A percentile compares a stretch with the other conserved stretches of the same genome.
Conservation (phyloP, 2,797 vertebrate species). For the Gymnodraco acuticeps region DNA sequence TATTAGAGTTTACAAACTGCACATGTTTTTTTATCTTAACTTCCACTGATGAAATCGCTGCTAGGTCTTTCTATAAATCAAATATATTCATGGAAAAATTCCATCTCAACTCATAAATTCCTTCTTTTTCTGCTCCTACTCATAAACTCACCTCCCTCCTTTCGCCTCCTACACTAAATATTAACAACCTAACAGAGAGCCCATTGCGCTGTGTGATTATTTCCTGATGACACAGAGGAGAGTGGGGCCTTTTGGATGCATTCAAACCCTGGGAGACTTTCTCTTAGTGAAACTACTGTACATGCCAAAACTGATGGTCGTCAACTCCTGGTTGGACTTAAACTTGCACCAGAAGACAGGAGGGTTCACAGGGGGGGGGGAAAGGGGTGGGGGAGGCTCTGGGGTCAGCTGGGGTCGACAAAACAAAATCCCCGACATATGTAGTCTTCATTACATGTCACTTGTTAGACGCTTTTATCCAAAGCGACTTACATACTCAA, state of each 20-base stretch:
- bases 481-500: too few relatives aligned
- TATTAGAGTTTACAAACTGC: conserved; percentile 8
- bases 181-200: conserved; percentile 57
- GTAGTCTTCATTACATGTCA: too few relatives aligned
- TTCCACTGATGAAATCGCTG: conserved; percentile 20
- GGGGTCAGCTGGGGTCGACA: conserved; percentile 35
- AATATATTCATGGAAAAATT: conserved; percentile 48
- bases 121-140: conserved; percentile 27
- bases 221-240: conserved; percentile 49
- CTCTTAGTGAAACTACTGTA: conserved; percentile 19
- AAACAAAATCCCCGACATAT: conserved; percentile 31
- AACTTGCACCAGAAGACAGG: conserved; percentile 5
- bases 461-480: too few relatives aligned
- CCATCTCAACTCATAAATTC: conserved; percentile 42
- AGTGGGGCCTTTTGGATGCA: conserved; percentile 10
- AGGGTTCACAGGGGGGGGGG: background rate
- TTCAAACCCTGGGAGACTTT: conserved; percentile 31
- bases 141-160: conserved; percentile 39
- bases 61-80: conserved; percentile 32
- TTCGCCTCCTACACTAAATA: conserved; percentile 47
- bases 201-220: conserved; percentile 54
- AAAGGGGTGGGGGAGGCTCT: conserved; percentile 3
- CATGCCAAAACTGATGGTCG: conserved; percentile 15
- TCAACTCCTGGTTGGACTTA: conserved; percentile 23
- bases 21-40: background rate